These are phyloP conservation scores for Idaea dimidiata DNA, from an alignment of 2,888 invertebrate genomes.

Conservation along the genomic window DNA sequence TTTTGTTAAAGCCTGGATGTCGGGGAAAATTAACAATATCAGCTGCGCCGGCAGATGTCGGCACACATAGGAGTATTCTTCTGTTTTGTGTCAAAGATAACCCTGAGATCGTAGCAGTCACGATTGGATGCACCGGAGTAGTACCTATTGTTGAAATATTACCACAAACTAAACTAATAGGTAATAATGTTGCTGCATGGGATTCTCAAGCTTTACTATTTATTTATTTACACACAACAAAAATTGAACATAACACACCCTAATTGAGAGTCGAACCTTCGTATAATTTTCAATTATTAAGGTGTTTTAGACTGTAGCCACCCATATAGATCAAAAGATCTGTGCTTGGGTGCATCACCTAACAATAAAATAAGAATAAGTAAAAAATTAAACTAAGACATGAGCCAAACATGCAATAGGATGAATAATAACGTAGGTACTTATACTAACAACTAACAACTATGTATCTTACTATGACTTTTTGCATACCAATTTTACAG, in stretches of 20 bases:
- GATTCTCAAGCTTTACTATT: background rate
- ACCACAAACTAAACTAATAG: constrained; percentile 62
- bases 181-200: constrained; percentile 36
- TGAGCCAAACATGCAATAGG: too few species aligned
- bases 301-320: too few species aligned
- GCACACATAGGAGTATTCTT: constrained; percentile 49
- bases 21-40: constrained; percentile 57
- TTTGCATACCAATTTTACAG: constrained; percentile 34
- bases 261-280: too few species aligned
- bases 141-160: constrained; percentile 74
- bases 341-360: too few species aligned
- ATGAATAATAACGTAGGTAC: too few species aligned
- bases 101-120: constrained; percentile 76
- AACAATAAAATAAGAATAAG: too few species aligned
- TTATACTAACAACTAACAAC: constrained; percentile 3
- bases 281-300: too few species aligned
- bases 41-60: constrained; percentile 64
- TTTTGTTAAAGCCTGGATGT: constrained; percentile 57
- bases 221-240: too few species aligned
- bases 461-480: background rate
- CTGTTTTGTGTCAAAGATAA: constrained; percentile 79
- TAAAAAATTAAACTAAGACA: too few species aligned
- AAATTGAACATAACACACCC: too few species aligned
- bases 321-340: too few species aligned
- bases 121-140: constrained; percentile 74